These are phyloP conservation scores for Diarsia dahlii DNA, from an alignment of 2,888 invertebrate genomes.

Conservation along the genomic window DNA sequence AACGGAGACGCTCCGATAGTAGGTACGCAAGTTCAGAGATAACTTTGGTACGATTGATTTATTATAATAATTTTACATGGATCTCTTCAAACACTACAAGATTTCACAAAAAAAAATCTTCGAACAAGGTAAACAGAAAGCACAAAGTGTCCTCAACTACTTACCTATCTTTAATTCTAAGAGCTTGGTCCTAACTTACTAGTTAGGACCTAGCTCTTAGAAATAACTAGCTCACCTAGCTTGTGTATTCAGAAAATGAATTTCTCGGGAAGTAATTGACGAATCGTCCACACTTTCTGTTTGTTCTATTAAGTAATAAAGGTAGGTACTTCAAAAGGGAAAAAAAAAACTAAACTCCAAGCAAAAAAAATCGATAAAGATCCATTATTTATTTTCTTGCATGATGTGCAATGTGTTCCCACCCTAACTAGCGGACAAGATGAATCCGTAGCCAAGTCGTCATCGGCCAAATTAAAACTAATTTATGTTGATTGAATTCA, in stretches of 20 bases:
- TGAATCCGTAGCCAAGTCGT: conserved; percentile 76
- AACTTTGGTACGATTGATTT: background rate
- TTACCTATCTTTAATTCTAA: too few relatives aligned
- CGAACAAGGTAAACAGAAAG: background rate
- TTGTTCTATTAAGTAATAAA: too few relatives aligned
- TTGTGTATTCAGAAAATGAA: background rate
- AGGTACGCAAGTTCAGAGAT: background rate
- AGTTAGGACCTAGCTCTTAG: too few relatives aligned
- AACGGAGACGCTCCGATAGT: background rate
- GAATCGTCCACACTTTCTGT: background rate
- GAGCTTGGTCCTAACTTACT: too few relatives aligned
- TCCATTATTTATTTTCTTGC: background rate
- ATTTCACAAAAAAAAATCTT: background rate
- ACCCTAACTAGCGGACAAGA: conserved; percentile 59
- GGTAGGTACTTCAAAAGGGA: too few relatives aligned
- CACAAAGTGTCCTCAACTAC: background rate
- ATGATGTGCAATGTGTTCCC: conserved; percentile 28
- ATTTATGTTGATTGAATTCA: conserved; percentile 90
- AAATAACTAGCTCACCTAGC: too few relatives aligned
- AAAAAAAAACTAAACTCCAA: too few relatives aligned
- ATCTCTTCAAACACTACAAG: background rate
- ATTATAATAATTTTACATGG: too few relatives aligned
- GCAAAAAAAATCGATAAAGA: background rate
- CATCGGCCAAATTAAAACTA: conserved; percentile 86
- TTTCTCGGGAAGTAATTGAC: background rate